phyloP scores from a whole-genome alignment of 2,797 vertebrate genomes.

The Ficedula albicollis region DNA sequence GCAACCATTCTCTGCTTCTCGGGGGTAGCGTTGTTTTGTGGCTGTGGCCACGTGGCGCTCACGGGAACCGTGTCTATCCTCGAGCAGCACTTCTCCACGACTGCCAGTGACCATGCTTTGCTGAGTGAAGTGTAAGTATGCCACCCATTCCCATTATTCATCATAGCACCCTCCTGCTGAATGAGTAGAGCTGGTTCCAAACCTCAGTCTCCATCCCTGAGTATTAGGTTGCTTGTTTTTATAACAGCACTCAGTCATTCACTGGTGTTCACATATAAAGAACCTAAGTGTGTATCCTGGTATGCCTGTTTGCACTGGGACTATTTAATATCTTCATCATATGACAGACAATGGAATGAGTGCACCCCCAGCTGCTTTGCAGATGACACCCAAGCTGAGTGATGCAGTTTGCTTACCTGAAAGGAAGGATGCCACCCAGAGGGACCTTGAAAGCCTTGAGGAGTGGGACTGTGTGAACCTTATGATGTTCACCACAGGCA shows the following conservation, averaged over 20 bases:
- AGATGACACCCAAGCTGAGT: background rate
- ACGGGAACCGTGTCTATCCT: constrained; percentile 90
- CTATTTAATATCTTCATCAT: background rate
- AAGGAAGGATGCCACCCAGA: background rate
- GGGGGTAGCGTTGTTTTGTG: constrained; percentile 95
- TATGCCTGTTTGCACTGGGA: background rate
- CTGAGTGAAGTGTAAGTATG: constrained; percentile 91
- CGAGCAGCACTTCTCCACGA: constrained; percentile 91
- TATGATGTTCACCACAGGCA: background rate
- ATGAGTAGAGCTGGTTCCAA: background rate
- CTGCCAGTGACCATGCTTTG: constrained; percentile 86
- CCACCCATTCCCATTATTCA: background rate
- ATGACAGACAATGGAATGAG: background rate
- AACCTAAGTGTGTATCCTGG: background rate
- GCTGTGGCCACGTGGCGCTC: constrained; percentile 96
- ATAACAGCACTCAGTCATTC: fast-evolving
- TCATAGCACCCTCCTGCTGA: background rate
- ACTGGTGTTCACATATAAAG: background rate
- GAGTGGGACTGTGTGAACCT: background rate
- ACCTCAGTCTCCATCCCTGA: background rate
- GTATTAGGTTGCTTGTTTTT: background rate
- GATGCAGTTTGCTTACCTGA: background rate
- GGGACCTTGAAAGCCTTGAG: background rate
- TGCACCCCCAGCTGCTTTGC: background rate
- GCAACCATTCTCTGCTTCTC: constrained; percentile 99